phyloP scores from a whole-genome alignment of 2,797 vertebrate genomes.

The Pseudotriccus pelzelni region DNA sequence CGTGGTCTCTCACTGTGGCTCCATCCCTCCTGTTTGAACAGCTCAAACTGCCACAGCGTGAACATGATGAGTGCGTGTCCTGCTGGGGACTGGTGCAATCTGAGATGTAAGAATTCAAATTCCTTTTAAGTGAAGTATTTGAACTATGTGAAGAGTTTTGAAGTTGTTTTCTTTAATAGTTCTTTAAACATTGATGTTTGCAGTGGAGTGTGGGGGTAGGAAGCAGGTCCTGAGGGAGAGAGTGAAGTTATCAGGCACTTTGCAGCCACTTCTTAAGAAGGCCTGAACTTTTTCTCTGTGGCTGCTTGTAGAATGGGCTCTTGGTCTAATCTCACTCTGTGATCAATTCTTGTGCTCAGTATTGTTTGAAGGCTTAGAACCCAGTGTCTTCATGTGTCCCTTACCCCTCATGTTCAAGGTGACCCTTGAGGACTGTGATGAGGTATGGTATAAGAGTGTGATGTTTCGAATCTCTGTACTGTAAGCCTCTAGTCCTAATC shows the following conservation, averaged over 20 bases:
- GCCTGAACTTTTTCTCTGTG: not conserved
- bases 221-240: not conserved
- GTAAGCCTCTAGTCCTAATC: not conserved
- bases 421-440: not conserved
- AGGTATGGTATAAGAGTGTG: not conserved
- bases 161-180: constrained; percentile 49
- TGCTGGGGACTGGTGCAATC: constrained; percentile 50
- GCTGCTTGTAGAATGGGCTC: not conserved
- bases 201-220: constrained; percentile 1
- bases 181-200: constrained; percentile 21
- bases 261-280: not conserved
- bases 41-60: not conserved
- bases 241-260: constrained; percentile 3
- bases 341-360: not conserved
- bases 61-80: not conserved
- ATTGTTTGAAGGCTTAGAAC: constrained; percentile 13
- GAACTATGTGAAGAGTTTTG: constrained; percentile 56
- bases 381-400: not conserved
- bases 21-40: not conserved
- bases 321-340: not conserved
- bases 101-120: constrained; percentile 62
- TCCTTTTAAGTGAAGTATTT: constrained; percentile 64
- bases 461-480: not conserved
- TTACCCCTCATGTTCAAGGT: not conserved
- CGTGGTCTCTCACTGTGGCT: not conserved